Conservation (phyloP, 2,797 vertebrate genomes). For the Leptatherina wallacei region DNA sequence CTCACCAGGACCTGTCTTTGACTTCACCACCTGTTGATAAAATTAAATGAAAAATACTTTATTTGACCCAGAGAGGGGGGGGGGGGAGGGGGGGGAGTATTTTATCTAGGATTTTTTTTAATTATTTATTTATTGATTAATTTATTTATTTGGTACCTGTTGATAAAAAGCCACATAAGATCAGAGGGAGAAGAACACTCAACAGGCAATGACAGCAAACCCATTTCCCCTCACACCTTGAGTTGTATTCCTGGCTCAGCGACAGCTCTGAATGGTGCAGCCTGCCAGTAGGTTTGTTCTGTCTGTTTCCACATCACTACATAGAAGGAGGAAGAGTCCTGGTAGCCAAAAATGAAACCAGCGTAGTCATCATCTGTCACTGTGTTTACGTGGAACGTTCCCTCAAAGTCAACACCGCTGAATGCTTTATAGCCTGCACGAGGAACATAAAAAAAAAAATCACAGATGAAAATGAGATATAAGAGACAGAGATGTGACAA, state of each 20-base stretch:
- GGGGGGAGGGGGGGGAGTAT: too few relatives aligned
- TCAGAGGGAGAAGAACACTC: neutral
- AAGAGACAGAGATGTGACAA: neutral
- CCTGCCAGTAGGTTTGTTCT: slow-evolving; percentile 98
- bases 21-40: slow-evolving; percentile 91
- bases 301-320: slow-evolving; percentile 99
- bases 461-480: neutral
- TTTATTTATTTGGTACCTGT: slow-evolving; percentile 76
- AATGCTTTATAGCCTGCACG: slow-evolving; percentile 94
- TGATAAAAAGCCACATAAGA: slow-evolving; percentile 1
- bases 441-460: neutral
- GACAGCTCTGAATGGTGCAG: slow-evolving; percentile 95
- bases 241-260: slow-evolving; percentile 98
- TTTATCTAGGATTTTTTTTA: too few relatives aligned
- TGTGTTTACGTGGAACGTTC: slow-evolving; percentile 98
- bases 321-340: slow-evolving; percentile 98
- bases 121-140: too few relatives aligned
- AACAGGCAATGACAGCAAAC: neutral
- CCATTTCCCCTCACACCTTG: slow-evolving; percentile 84
- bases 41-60: neutral
- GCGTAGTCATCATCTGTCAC: slow-evolving; percentile 96
- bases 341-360: slow-evolving; percentile 98
- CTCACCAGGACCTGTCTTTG: slow-evolving; percentile 94
- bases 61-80: too few relatives aligned
- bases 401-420: slow-evolving; percentile 98